These are phyloP conservation scores for Leptoclinus maculatus DNA, from an alignment of 2,797 vertebrate genomes.

Conservation along the genomic window DNA sequence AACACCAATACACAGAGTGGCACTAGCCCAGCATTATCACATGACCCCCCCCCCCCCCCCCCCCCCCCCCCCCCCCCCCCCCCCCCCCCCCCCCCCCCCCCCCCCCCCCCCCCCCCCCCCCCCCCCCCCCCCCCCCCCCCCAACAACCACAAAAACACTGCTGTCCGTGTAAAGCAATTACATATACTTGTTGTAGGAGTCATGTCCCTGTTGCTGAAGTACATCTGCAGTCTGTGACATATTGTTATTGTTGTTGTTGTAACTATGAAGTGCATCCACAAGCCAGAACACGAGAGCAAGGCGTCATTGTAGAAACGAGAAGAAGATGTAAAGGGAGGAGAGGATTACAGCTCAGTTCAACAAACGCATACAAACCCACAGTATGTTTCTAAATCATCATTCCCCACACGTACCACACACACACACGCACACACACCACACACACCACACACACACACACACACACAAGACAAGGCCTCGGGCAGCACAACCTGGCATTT, in stretches of 20 bases:
- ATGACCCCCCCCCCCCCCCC: conserved; percentile 73
- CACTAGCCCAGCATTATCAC: conserved; percentile 73
- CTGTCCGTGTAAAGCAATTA: conserved; percentile 50
- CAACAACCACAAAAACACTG: conserved; percentile 64
- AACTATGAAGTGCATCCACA: not conserved
- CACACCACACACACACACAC: conserved; percentile 4
- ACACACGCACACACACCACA: conserved; percentile 35
- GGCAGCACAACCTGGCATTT: conserved; percentile 61
- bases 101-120: too few species aligned
- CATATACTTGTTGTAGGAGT: conserved; percentile 30
- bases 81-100: too few species aligned
- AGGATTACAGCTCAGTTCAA: conserved; percentile 27
- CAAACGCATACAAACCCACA: conserved; percentile 11
- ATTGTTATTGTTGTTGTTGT: conserved; percentile 10
- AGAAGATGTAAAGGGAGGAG: conserved; percentile 21
- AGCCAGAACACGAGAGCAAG: conserved; percentile 15
- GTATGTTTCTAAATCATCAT: conserved; percentile 47
- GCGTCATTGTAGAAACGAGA: conserved; percentile 39
- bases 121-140: too few species aligned
- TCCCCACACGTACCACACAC: conserved; percentile 24
- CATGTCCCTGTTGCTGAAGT: not conserved
- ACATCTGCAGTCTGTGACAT: conserved; percentile 26
- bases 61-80: too few species aligned
- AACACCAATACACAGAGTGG: conserved; percentile 63
- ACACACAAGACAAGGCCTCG: conserved; percentile 37